These are phyloP conservation scores for Zosterops lateralis DNA, from an alignment of 2,113 vertebrate genomes.

Conservation along the genomic window DNA sequence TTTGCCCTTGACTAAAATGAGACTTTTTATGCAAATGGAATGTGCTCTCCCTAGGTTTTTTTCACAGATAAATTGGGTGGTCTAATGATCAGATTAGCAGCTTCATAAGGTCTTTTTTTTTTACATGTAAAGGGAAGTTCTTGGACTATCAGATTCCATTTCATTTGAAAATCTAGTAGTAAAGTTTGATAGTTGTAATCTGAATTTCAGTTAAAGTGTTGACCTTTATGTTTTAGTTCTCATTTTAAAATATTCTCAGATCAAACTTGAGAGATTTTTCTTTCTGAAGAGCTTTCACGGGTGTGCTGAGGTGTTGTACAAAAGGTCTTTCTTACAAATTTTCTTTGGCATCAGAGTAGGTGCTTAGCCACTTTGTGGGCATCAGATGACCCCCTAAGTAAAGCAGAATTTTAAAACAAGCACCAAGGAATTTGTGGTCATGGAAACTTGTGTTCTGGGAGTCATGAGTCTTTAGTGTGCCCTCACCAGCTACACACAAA, in stretches of 20 bases:
- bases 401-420: constrained; percentile 9
- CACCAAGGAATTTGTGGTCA: not conserved
- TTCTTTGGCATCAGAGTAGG: constrained; percentile 14
- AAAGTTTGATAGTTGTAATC: not conserved
- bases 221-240: not conserved
- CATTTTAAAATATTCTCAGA: not conserved
- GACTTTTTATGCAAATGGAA: not conserved
- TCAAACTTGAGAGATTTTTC: not conserved
- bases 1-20: constrained; percentile 32
- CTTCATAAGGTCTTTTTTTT: not conserved
- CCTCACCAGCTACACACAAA: not conserved
- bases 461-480: not conserved
- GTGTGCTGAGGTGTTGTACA: not conserved
- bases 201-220: not conserved
- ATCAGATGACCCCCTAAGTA: not conserved
- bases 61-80: not conserved
- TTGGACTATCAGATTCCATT: not conserved
- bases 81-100: not conserved
- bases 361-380: not conserved
- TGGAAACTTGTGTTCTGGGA: constrained; percentile 8
- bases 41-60: not conserved
- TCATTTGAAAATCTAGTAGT: constrained; percentile 11
- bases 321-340: not conserved
- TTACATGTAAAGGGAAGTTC: constrained; percentile 13
- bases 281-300: not conserved